These are phyloP conservation scores for Iguana delicatissima DNA, from an alignment of 2,797 vertebrate species.

Conservation along the genomic window DNA sequence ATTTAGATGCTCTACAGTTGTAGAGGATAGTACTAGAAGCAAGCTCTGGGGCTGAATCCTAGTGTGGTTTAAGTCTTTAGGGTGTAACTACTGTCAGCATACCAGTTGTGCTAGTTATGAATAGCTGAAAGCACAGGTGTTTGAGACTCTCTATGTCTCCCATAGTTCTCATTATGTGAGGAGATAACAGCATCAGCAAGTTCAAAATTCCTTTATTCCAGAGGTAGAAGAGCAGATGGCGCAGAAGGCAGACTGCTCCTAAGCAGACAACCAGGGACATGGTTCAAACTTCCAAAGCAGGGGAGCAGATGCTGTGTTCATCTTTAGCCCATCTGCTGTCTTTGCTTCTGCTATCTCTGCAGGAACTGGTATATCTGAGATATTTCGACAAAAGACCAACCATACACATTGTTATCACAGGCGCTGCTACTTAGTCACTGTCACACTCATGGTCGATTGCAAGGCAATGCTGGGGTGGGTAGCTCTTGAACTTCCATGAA, in stretches of 20 bases:
- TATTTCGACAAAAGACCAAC: conserved; percentile 14
- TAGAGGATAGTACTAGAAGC: not conserved
- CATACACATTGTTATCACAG: not conserved
- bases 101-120: not conserved
- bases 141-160: not conserved
- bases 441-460: not conserved
- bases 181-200: not conserved
- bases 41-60: not conserved
- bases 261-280: conserved; percentile 16
- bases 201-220: not conserved
- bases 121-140: not conserved
- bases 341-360: conserved; percentile 11
- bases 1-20: not conserved
- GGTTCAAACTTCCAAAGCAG: not conserved
- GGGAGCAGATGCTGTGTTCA: conserved; percentile 4
- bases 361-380: not conserved
- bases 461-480: not conserved
- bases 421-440: conserved; percentile 3
- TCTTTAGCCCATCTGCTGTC: conserved; percentile 33
- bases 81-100: not conserved
- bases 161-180: not conserved
- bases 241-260: not conserved
- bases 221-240: not conserved
- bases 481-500: not conserved
- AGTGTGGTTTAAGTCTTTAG: not conserved